These are phyloP conservation scores for Sula dactylatra DNA, from an alignment of 2,113 vertebrate genomes.

Conservation along the genomic window DNA sequence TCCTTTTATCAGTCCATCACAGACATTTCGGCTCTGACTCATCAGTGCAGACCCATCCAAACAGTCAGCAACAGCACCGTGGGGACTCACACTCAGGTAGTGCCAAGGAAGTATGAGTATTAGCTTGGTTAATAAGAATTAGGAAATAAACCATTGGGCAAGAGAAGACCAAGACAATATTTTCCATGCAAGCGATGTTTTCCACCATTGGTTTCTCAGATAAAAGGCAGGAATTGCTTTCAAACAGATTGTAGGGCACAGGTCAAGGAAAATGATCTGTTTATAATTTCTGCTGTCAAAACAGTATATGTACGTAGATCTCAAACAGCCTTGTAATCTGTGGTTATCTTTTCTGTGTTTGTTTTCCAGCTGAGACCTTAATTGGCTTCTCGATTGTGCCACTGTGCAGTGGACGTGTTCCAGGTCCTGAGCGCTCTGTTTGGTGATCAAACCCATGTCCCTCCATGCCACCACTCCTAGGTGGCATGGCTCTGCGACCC, in stretches of 20 bases:
- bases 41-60: background rate
- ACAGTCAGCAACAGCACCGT: background rate
- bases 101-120: conserved; percentile 7
- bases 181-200: conserved; percentile 47
- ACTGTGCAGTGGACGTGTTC: background rate
- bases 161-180: background rate
- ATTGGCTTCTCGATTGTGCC: background rate
- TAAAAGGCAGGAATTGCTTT: conserved; percentile 36
- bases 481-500: background rate
- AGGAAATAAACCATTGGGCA: conserved; percentile 26
- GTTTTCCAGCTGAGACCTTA: conserved; percentile 16
- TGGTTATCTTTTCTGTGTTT: conserved; percentile 4
- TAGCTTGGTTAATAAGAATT: background rate
- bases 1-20: background rate
- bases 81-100: background rate
- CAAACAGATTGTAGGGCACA: conserved; percentile 11
- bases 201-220: background rate
- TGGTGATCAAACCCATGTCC: background rate
- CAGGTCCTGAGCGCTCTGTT: background rate
- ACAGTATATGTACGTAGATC: background rate
- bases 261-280: conserved; percentile 43
- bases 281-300: conserved; percentile 51
- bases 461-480: background rate
- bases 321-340: background rate
- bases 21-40: background rate